Evolutionary conservation across 2,113 vertebrate species (phyloP).

Genomic region (Paedocypris sp.): DNA sequence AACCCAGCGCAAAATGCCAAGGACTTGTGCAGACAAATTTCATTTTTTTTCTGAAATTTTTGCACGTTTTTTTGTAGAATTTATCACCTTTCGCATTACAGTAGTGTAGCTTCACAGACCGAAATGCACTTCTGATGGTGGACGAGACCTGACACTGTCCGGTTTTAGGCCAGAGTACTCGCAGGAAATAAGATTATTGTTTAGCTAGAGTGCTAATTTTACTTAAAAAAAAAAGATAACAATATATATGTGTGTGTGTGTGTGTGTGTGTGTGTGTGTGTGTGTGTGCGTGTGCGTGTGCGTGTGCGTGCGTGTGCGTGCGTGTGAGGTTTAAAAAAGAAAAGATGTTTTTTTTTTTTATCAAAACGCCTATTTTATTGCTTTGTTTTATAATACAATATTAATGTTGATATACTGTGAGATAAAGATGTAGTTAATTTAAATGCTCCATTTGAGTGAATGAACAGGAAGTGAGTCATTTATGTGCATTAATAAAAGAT

Average conservation of each 20-base stretch:
- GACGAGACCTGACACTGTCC: constrained; percentile 10
- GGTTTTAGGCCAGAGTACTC: background rate
- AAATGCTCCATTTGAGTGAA: too few relatives aligned
- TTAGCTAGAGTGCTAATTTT: constrained; percentile 10
- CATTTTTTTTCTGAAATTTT: constrained; percentile 38
- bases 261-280: too few relatives aligned
- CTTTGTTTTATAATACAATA: constrained; percentile 48
- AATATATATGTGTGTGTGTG: too few relatives aligned
- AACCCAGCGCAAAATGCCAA: constrained; percentile 35
- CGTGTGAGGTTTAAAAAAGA: constrained; percentile 13
- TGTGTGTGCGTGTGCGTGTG: too few relatives aligned
- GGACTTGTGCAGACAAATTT: constrained; percentile 38
- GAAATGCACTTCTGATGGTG: constrained; percentile 10
- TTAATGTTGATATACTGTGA: constrained; percentile 45
- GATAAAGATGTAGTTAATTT: constrained; percentile 47
- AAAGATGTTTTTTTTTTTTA: constrained; percentile 35
- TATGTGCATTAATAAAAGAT: constrained; percentile 50
- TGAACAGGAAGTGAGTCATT: too few relatives aligned
- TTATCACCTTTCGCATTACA: constrained; percentile 11
- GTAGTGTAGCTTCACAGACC: constrained; percentile 22
- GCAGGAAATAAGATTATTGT: background rate
- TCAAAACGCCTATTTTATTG: constrained; percentile 43
- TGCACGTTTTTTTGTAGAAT: constrained; percentile 37
- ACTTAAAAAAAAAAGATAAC: constrained; percentile 10
- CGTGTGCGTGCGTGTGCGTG: too few relatives aligned